These are phyloP conservation scores for Pampusana beccarii DNA, from an alignment of 2,113 vertebrate genomes.

Conservation along the genomic window DNA sequence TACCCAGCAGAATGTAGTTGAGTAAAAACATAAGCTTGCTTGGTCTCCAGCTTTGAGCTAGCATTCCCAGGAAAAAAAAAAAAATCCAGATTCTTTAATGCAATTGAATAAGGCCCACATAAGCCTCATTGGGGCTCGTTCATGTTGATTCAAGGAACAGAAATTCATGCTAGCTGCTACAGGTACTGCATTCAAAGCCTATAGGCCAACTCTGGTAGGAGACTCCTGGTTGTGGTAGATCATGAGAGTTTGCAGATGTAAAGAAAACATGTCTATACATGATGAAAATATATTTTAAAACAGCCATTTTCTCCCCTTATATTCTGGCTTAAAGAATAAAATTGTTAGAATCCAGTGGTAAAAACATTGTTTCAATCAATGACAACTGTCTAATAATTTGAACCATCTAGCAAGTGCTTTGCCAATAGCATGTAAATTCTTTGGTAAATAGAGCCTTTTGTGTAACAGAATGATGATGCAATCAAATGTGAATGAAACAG, in stretches of 20 bases:
- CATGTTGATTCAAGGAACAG: background rate
- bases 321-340: background rate
- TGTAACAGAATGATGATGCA: background rate
- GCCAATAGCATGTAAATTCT: background rate
- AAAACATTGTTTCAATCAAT: background rate
- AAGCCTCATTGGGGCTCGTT: background rate
- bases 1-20: background rate
- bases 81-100: background rate
- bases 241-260: background rate
- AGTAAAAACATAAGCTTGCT: background rate
- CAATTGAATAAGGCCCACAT: background rate
- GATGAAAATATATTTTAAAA: background rate
- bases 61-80: background rate
- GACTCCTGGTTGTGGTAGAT: background rate
- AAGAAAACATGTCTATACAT: background rate
- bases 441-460: background rate
- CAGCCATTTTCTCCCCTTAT: accelerated
- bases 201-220: background rate
- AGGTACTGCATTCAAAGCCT: background rate
- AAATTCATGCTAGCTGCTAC: background rate
- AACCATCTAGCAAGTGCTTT: background rate
- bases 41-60: background rate
- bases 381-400: background rate
- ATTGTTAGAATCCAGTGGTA: background rate
- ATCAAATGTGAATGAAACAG: background rate